A percentile compares a stretch with the other conserved stretches of the same genome.
Evolutionary conservation across 2,888 invertebrate genomes (phyloP).

Genomic region (Drosophila anomalata): DNA sequence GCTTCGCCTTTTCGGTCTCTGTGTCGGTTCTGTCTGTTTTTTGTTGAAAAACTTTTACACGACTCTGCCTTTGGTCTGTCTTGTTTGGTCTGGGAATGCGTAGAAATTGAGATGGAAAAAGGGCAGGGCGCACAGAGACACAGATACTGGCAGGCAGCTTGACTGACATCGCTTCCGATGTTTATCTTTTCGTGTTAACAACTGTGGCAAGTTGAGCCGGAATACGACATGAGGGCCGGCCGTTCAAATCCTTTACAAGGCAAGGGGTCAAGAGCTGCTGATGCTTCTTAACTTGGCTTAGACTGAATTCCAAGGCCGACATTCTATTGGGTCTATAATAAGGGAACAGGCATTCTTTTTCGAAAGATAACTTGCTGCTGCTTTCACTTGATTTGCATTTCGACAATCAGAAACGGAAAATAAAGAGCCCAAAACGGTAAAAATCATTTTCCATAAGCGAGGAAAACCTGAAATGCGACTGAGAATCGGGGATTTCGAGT

Average conservation of each 20-base stretch:
- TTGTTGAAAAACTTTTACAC: constrained; percentile 41
- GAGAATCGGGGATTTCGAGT: constrained; percentile 48
- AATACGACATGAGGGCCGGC: constrained; percentile 31
- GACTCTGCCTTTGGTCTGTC: constrained; percentile 32
- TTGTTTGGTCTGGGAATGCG: constrained; percentile 6
- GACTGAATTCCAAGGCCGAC: neutral
- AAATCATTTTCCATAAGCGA: constrained; percentile 49
- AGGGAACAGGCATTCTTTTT: constrained; percentile 10
- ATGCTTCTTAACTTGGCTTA: neutral
- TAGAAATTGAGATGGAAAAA: constrained; percentile 19
- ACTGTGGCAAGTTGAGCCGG: constrained; percentile 39
- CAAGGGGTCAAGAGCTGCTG: constrained; percentile 8
- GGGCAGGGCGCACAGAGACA: neutral
- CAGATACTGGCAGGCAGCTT: constrained; percentile 45
- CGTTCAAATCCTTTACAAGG: constrained; percentile 29
- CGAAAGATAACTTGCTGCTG: constrained; percentile 53
- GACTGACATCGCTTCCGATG: constrained; percentile 80
- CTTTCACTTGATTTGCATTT: constrained; percentile 80
- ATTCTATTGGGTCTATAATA: constrained; percentile 7
- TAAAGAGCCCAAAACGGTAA: constrained; percentile 36
- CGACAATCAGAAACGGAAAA: constrained; percentile 12
- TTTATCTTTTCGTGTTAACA: constrained; percentile 79
- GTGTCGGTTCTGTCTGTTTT: constrained; percentile 26
- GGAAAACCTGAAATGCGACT: constrained; percentile 47
- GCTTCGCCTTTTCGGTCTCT: constrained; percentile 1